Base-by-base conservation (phyloP, 2,888 invertebrate species). In the Allolobophora icterica region DNA sequence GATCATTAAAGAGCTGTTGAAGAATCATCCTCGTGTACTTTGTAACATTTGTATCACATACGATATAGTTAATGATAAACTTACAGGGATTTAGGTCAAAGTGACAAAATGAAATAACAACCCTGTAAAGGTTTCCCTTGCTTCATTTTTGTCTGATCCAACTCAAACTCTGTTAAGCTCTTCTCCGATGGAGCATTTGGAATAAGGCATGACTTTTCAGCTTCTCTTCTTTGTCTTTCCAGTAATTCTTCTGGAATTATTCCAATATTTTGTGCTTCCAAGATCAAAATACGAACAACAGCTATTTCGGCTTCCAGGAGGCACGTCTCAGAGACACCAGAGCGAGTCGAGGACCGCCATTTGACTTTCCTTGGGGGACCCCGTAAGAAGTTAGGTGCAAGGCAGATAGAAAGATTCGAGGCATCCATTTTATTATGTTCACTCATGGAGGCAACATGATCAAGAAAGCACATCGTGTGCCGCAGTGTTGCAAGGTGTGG, bases 381-480 rank as follows among this genome's bases (percentile, higher is more conserved):
- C n/a, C 87, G 87, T 24, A 98, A 97, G 90, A 98, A 96, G 94
- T 97, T 97, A 0, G 98, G 98, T 0, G 97, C 97, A 94, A 98
- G 96, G 45, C 98, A 97, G 93, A 98, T 97, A 1, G 98, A 97
- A 92, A 98, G 96, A 95, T 98, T 98, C 90, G 97, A 97, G 0
- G 97, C 96, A 93, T 97, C 97, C 98, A 98, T 98, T 95, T 97
- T 97, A 95, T 98, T 98, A 90, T 96, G 96, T 90, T 96, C 96
- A 90, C 97, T 96, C 94, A 96, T 96, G 52, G 96, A 96, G 15
- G 97, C 96, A 52, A 98, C 97, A 94, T 96, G 96, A 93, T 96
- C 96, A 89, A 98, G 95, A 94, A 98, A 97, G 83, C 92, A 92
- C 97, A 98, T 97, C 91, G 98, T 96, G 96, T 97, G 98, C 92